Conservation (phyloP, 2,113 vertebrate species). For the Romanogobio albipinnatus region DNA sequence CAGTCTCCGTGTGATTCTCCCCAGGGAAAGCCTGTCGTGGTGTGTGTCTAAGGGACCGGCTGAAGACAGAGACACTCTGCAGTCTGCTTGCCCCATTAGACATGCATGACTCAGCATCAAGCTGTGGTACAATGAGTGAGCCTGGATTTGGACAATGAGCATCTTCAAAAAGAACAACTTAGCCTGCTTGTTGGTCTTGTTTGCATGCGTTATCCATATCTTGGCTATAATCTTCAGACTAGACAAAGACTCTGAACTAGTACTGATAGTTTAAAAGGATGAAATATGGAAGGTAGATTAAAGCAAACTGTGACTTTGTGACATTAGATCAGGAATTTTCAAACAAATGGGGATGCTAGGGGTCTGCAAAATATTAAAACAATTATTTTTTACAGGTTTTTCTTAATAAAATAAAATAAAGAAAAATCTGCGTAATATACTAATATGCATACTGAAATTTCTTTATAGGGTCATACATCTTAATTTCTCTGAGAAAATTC, state of each 20-base stretch:
- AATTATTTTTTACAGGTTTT: not conserved
- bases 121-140: constrained; percentile 36
- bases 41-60: not conserved
- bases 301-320: too few species aligned
- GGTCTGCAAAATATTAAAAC: not conserved
- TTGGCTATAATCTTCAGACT: not conserved
- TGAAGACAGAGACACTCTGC: constrained; percentile 30
- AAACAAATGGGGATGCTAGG: not conserved
- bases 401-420: not conserved
- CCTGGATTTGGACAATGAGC: constrained; percentile 27
- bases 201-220: not conserved
- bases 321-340: not conserved
- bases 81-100: constrained; percentile 45
- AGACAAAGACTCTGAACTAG: not conserved
- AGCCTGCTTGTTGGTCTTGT: constrained; percentile 23
- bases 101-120: constrained; percentile 50
- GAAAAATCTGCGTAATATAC: not conserved
- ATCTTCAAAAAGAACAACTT: constrained; percentile 30
- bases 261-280: not conserved
- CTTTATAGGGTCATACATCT: not conserved
- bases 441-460: not conserved
- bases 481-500: not conserved
- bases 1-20: not conserved
- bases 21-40: not conserved
- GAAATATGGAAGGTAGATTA: not conserved